Percentiles rank a stretch among this genome's conserved stretches.
Evolutionary conservation across 2,797 vertebrate species (phyloP).

Genomic region (Cirrhinus mrigala): DNA sequence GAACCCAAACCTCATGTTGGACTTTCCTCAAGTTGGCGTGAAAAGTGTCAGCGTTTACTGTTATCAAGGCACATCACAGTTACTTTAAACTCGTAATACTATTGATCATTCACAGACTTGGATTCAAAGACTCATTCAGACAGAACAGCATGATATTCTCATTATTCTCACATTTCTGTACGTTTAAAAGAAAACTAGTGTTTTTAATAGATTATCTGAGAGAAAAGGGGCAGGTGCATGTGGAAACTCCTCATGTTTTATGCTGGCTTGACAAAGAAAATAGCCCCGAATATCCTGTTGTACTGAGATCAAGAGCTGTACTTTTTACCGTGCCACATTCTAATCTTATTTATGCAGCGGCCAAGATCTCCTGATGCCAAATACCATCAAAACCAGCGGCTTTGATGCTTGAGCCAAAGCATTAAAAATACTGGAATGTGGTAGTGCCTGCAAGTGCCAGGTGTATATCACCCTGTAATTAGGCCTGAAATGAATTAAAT

Average conservation of each 20-base stretch:
- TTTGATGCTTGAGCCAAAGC: constrained; percentile 80
- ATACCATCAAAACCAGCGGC: constrained; percentile 77
- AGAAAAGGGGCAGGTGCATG: constrained; percentile 27
- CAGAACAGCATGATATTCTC: background rate
- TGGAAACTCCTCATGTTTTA: constrained; percentile 41
- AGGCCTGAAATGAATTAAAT: constrained; percentile 76
- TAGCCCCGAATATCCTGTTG: constrained; percentile 70
- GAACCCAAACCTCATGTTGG: constrained; percentile 67
- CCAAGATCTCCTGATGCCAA: constrained; percentile 77
- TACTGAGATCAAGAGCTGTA: constrained; percentile 73
- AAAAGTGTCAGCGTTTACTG: constrained; percentile 55
- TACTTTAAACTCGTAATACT: constrained; percentile 47
- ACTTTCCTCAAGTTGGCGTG: constrained; percentile 70
- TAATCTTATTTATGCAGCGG: constrained; percentile 78
- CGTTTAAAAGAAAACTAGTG: background rate
- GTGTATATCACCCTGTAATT: constrained; percentile 80
- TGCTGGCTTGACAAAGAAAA: constrained; percentile 66
- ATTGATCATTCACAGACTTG: constrained; percentile 56
- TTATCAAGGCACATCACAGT: constrained; percentile 57
- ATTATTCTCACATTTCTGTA: constrained; percentile 12
- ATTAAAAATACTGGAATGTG: constrained; percentile 80
- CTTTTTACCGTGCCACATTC: constrained; percentile 72
- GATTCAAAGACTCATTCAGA: background rate
- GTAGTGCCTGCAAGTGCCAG: constrained; percentile 76
- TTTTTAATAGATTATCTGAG: constrained; percentile 14